Evolutionary conservation across 2,113 vertebrate species (phyloP).

Genomic region (Danio rerio): GRCz12tu NC_133177.1:40850001-40850500

Average conservation of each 20-base stretch:
- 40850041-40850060: constrained; percentile 6
- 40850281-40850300: constrained; percentile 28
- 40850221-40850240: neutral
- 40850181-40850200: neutral
- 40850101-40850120: too few species aligned
- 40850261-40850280: fast-evolving
- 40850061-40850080: neutral
- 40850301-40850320: constrained; percentile 65
- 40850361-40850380: constrained; percentile 72
- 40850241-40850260: neutral
- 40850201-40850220: neutral
- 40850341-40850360: constrained; percentile 65
- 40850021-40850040: neutral
- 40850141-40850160: neutral
- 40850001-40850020: too few species aligned
- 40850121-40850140: neutral
- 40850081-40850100: neutral
- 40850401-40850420: constrained; percentile 80
- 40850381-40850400: constrained; percentile 74
- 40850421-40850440: constrained; percentile 66
- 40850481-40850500: constrained; percentile 51
- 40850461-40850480: constrained; percentile 17
- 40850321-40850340: constrained; percentile 64
- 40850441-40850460: constrained; percentile 59
- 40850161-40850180: neutral